A percentile compares a stretch with the other conserved stretches of the same genome.
Conservation (phyloP, 1,140 invertebrate genomes). For the Solen grandis region DNA sequence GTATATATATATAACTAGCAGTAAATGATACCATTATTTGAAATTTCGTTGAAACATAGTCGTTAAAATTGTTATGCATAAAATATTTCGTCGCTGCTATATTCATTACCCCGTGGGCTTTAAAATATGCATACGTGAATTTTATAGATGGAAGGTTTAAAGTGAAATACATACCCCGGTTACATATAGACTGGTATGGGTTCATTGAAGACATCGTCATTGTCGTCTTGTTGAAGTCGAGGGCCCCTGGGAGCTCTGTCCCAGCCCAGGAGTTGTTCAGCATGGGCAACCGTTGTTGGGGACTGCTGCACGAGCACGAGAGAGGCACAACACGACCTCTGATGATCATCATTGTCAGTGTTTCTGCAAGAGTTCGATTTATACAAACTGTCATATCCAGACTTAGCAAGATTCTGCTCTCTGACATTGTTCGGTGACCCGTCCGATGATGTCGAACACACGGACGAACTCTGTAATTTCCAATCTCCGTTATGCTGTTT, state of each 20-base stretch:
- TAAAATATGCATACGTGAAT: too few species aligned
- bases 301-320: constrained; percentile 73
- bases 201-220: constrained; percentile 63
- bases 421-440: constrained; percentile 59
- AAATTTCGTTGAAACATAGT: too few species aligned
- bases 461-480: constrained; percentile 70
- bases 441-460: constrained; percentile 68
- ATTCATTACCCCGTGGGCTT: too few species aligned
- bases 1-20: too few species aligned
- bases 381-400: constrained; percentile 74
- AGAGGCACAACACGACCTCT: constrained; percentile 75
- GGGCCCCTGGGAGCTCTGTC: constrained; percentile 59
- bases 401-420: constrained; percentile 62
- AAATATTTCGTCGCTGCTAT: too few species aligned
- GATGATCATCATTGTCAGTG: constrained; percentile 67
- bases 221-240: constrained; percentile 72
- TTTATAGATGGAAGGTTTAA: too few species aligned
- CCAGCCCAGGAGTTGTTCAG: constrained; percentile 74
- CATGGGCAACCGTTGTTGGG: constrained; percentile 70
- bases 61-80: too few species aligned
- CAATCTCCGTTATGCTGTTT: constrained; percentile 74
- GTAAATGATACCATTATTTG: too few species aligned
- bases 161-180: constrained; percentile 69
- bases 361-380: constrained; percentile 65
- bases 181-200: constrained; percentile 75